phyloP scores from a whole-genome alignment of 2,797 vertebrate species.

The Lates japonicus region DNA sequence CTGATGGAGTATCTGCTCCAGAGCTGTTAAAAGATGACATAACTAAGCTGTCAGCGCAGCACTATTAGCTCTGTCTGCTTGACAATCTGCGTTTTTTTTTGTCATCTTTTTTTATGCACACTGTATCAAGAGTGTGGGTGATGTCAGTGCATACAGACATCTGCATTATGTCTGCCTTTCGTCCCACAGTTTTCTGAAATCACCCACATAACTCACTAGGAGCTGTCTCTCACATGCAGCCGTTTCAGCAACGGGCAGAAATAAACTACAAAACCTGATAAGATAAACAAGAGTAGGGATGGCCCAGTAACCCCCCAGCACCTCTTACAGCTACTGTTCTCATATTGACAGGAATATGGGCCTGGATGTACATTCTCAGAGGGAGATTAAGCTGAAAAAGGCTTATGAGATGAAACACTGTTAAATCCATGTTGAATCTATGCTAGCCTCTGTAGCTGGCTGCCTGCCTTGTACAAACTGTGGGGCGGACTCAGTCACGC shows the following conservation, averaged over 20 bases:
- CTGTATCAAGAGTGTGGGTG: constrained; percentile 1
- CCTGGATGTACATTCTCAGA: constrained; percentile 69
- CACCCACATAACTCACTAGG: constrained; percentile 36
- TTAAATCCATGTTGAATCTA: constrained; percentile 80
- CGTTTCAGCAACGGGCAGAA: constrained; percentile 36
- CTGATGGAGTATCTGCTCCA: constrained; percentile 50
- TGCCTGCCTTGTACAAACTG: constrained; percentile 67
- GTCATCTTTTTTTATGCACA: constrained; percentile 4
- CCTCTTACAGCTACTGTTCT: constrained; percentile 40
- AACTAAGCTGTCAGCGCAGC: constrained; percentile 62
- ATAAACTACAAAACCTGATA: constrained; percentile 29
- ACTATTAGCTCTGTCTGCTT: constrained; percentile 57
- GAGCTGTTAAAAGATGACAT: constrained; percentile 69
- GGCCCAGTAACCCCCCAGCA: constrained; percentile 69
- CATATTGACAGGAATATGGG: constrained; percentile 73
- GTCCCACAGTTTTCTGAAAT: constrained; percentile 33
- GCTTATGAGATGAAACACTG: constrained; percentile 80
- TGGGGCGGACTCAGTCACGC: constrained; percentile 61
- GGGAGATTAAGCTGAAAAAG: constrained; percentile 77
- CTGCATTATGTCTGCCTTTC: constrained; percentile 33
- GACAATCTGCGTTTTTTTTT: constrained; percentile 30
- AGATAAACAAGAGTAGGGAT: constrained; percentile 52
- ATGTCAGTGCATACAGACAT: constrained; percentile 35
- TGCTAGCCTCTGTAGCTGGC: constrained; percentile 72
- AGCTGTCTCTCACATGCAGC: constrained; percentile 26